Percentiles rank a stretch among this genome's conserved stretches.
phyloP scores from a whole-genome alignment of 2,888 invertebrate genomes.

The Ellobium chinense region DNA sequence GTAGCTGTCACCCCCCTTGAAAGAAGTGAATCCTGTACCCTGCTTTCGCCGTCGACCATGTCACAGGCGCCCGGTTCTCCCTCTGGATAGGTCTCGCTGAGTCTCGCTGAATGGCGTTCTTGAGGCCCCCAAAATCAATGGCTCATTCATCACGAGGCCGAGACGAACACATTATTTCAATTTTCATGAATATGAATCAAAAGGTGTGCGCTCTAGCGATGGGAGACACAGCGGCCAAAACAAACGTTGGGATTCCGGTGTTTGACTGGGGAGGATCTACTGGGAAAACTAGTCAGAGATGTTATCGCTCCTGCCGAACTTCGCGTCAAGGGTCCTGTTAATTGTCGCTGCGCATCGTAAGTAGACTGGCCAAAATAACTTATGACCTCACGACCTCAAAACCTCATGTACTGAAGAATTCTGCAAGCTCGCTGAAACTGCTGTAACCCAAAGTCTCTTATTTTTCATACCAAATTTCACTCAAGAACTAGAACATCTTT shows the following conservation, averaged over 20 bases:
- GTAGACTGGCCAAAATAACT: too few species aligned
- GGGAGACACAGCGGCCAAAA: neutral
- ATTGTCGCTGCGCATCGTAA: neutral
- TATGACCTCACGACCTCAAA: too few species aligned
- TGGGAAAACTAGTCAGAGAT: neutral
- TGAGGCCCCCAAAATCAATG: neutral
- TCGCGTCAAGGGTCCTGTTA: neutral
- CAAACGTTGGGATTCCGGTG: neutral
- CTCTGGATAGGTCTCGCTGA: too few species aligned
- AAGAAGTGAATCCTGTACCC: too few species aligned
- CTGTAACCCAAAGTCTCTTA: too few species aligned
- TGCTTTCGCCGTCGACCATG: too few species aligned
- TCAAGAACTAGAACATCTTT: too few species aligned
- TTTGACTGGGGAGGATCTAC: neutral
- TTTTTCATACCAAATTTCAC: too few species aligned
- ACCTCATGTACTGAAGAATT: too few species aligned
- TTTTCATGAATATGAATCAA: conserved; percentile 19
- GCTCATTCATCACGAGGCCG: neutral
- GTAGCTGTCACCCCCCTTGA: neutral
- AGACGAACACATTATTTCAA: neutral
- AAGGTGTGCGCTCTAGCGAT: neutral
- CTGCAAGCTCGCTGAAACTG: too few species aligned
- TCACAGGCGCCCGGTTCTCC: too few species aligned
- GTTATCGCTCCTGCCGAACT: neutral
- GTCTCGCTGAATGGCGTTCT: too few species aligned